Evolutionary conservation across 2,888 invertebrate species (phyloP).

Genomic region (Zaprionus lineosus): DNA sequence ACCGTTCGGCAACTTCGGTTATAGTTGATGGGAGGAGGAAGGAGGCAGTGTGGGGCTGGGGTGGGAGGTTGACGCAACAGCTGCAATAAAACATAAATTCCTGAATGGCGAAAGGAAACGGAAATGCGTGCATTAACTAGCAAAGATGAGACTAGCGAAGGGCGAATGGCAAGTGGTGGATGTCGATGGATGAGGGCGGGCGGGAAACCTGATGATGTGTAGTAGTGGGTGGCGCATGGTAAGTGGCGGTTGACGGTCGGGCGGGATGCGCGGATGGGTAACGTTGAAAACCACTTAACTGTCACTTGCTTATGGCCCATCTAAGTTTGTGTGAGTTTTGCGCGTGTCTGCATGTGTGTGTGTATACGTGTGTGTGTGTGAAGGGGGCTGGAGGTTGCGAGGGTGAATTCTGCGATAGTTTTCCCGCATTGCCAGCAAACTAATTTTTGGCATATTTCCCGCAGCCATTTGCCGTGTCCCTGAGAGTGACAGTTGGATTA

Average conservation of each 20-base stretch:
- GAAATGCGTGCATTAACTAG: conserved; percentile 69
- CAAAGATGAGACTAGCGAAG: conserved; percentile 1
- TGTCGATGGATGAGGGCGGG: no score
- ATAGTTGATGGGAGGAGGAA: background rate
- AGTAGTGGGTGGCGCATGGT: background rate
- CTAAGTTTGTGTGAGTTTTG: background rate
- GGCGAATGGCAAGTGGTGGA: background rate
- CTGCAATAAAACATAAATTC: conserved; percentile 71
- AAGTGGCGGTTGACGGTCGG: no score
- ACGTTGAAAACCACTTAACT: conserved; percentile 63
- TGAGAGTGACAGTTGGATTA: conserved; percentile 70
- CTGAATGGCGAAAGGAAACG: conserved; percentile 46
- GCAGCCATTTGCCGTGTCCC: conserved; percentile 55
- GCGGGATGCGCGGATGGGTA: conserved; percentile 34
- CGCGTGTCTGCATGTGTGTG: background rate
- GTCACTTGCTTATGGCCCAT: conserved; percentile 39
- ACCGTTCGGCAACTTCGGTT: conserved; percentile 31
- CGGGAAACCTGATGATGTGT: background rate
- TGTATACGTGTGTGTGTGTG: conserved; percentile 6
- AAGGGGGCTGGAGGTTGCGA: no score
- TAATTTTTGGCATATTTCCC: conserved; percentile 67
- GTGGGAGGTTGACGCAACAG: conserved; percentile 38
- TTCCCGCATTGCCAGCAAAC: conserved; percentile 43
- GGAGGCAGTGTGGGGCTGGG: background rate
- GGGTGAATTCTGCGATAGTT: conserved; percentile 32